Evolutionary conservation across 2,888 invertebrate genomes (phyloP).

Genomic region (Anoncus sp.): DNA sequence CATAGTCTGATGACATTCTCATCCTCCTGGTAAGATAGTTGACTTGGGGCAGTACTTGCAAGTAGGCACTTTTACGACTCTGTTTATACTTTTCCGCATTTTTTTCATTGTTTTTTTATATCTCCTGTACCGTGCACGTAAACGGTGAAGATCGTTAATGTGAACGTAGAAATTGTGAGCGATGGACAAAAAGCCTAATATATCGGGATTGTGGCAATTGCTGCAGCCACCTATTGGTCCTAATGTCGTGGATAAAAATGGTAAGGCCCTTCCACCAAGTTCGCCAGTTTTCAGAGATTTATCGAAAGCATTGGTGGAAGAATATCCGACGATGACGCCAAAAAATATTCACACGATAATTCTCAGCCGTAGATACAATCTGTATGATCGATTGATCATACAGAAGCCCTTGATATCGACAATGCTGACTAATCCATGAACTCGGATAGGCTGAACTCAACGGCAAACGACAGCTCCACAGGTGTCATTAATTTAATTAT

Average conservation of each 20-base stretch:
- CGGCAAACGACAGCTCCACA: not conserved
- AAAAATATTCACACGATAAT: slow-evolving; percentile 2
- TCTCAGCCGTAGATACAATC: slow-evolving; percentile 1
- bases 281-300: not conserved
- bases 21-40: too few species aligned
- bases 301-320: not conserved
- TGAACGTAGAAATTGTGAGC: not conserved
- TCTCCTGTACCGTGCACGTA: not conserved
- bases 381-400: slow-evolving; percentile 9
- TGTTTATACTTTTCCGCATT: not conserved
- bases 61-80: too few species aligned
- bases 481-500: not conserved
- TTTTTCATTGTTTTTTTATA: not conserved
- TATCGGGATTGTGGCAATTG: not conserved
- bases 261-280: slow-evolving; percentile 5
- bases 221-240: not conserved
- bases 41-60: too few species aligned
- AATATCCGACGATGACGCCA: not conserved
- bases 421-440: not conserved
- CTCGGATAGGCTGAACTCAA: slow-evolving; percentile 3
- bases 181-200: not conserved
- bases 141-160: not conserved
- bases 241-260: not conserved
- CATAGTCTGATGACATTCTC: too few species aligned
- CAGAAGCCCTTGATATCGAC: not conserved